These are phyloP conservation scores for Rhodophaea formosa DNA, from an alignment of 2,888 invertebrate species.

Conservation along the genomic window DNA sequence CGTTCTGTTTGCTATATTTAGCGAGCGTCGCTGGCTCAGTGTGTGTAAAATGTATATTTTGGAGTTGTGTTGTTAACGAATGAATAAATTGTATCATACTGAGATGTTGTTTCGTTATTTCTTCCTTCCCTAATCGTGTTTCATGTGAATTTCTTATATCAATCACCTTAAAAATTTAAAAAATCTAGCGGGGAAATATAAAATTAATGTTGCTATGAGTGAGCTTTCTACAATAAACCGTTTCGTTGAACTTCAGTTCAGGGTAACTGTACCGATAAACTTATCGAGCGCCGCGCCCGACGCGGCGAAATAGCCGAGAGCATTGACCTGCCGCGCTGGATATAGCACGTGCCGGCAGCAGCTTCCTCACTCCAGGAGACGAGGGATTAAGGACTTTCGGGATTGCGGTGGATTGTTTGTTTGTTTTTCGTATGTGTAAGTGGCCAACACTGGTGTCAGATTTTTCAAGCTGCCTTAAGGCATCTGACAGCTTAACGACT, in stretches of 20 bases:
- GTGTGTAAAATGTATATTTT: slow-evolving; percentile 19
- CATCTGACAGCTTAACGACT: no score
- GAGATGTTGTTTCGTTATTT: background rate
- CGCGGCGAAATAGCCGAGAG: background rate
- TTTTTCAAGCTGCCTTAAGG: no score
- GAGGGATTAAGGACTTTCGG: background rate
- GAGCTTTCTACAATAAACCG: no score
- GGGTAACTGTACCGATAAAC: slow-evolving; percentile 3
- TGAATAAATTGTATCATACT: slow-evolving; percentile 25
- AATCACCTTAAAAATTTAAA: no score
- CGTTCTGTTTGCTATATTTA: slow-evolving; percentile 2
- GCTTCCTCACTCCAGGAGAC: slow-evolving; percentile 3
- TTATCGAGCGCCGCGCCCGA: background rate
- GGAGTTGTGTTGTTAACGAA: slow-evolving; percentile 26
- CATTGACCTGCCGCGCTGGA: background rate
- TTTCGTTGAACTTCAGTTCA: background rate
- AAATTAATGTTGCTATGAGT: no score
- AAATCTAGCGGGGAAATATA: no score
- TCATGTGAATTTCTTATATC: no score
- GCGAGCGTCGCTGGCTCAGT: background rate
- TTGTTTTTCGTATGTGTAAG: no score
- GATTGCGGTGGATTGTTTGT: background rate
- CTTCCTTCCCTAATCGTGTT: background rate
- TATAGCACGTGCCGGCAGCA: background rate
- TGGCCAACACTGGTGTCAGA: no score